These are phyloP conservation scores for Patiria miniata DNA, from an alignment of 35 echinoderm and acorn worm genomes.

Conservation along the genomic window DNA sequence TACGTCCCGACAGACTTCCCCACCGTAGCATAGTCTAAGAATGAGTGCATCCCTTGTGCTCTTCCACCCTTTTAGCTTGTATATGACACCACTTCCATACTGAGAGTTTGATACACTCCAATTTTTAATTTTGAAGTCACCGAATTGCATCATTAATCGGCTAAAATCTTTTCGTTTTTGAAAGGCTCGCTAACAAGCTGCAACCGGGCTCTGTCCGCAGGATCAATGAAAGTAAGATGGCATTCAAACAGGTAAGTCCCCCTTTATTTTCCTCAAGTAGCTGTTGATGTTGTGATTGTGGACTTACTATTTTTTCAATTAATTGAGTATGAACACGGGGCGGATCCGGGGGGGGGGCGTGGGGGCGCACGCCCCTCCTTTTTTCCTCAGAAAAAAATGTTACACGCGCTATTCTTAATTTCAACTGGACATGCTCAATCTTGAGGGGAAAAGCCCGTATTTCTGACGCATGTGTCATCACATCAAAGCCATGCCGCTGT, in stretches of 20 bases:
- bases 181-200: conserved; percentile 12
- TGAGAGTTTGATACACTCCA: not conserved
- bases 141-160: not conserved
- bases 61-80: not conserved
- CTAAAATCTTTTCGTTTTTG: not conserved
- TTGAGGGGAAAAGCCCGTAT: too few species aligned
- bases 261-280: too few species aligned
- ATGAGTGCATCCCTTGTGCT: not conserved
- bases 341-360: too few species aligned
- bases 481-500: too few species aligned
- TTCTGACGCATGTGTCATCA: too few species aligned
- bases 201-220: conserved; percentile 30
- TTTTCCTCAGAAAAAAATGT: too few species aligned
- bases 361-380: too few species aligned
- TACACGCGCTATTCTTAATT: too few species aligned
- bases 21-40: too few species aligned
- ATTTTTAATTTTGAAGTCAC: not conserved
- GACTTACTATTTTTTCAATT: not conserved
- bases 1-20: not conserved
- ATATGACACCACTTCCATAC: not conserved
- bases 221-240: conserved; percentile 43
- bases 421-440: too few species aligned
- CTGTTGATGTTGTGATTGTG: too few species aligned
- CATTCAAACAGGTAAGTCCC: conserved; percentile 45
- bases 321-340: too few species aligned